These are phyloP conservation scores for Poecile atricapillus DNA, from an alignment of 2,113 vertebrate species.

Conservation along the genomic window DNA sequence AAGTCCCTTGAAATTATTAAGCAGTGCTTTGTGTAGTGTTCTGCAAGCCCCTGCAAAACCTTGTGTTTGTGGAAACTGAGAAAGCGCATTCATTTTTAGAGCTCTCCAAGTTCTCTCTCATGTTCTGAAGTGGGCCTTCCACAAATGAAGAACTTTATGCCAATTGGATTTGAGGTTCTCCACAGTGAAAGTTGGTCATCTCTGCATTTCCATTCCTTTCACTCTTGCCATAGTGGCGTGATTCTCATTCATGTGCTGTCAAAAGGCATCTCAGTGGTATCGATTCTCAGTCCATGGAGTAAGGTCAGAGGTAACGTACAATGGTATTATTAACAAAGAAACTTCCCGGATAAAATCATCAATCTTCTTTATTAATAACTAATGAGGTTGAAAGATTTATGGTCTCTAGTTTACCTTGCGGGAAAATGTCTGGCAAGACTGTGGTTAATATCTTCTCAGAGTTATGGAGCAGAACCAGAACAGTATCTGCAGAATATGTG, in stretches of 20 bases:
- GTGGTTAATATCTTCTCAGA: not conserved
- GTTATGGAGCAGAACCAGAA: not conserved
- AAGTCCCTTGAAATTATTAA: not conserved
- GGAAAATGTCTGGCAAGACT: not conserved
- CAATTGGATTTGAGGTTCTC: not conserved
- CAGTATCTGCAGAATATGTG: not conserved
- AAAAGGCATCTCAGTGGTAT: not conserved
- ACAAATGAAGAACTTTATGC: not conserved
- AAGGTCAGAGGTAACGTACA: not conserved
- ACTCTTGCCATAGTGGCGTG: not conserved
- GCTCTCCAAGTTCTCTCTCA: not conserved
- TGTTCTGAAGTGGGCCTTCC: not conserved
- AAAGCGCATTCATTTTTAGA: not conserved
- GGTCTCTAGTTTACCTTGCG: not conserved
- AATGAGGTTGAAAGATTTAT: not conserved
- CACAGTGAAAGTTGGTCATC: not conserved
- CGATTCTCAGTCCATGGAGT: not conserved
- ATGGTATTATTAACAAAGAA: not conserved
- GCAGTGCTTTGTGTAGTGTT: not conserved
- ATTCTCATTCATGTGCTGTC: not conserved
- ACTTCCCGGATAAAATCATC: not conserved
- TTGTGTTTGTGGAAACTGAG: not conserved
- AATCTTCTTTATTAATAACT: not conserved
- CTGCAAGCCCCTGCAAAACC: not conserved
- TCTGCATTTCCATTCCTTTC: not conserved